Evolutionary conservation across 1,140 invertebrate genomes (phyloP), one percentile per base, ranked within the genome.

Genomic region (Halictus rubicundus): DNA sequence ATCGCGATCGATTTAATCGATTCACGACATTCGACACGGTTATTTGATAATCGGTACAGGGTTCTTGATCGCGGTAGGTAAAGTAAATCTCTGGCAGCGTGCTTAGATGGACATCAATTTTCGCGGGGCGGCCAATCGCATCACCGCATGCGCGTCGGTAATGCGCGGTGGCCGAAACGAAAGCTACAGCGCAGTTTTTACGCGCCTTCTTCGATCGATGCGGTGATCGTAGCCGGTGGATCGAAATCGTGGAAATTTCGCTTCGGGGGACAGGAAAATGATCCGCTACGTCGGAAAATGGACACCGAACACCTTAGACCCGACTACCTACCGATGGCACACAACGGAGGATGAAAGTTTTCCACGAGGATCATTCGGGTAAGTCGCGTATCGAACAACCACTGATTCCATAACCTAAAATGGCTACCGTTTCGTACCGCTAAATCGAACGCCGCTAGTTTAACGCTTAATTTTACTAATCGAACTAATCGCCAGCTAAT

Each of bases 201-300:
- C 64, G 64, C 64, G 64, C 64, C 12, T 66, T 46, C n/a, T 65
- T 66, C 64, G 64, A 66, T 66, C 64, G 39, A 19, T n/a, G 19
- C 10, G 63, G 6, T 2, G 63, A 64, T 64, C 63, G 4, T 4
- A 7, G 32, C 21, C 39, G 39, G 63, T 42, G 63, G 64, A 66
- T 66, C 64, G 39, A 46, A 23, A 19, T 66, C 23, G n/a, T 25
- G 14, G 9, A 66, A 25, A 66, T 46, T 6, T 12, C 16, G 12
- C 16, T 1, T 25, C 39, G 14, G 5, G 0, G 0, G 10, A 4
- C 21, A n/a, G 7, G 12, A 25, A 46, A 25, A 39, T 25, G 64
- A 8, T 66, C 3, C n/a, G 10, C 3, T 1, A 12, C 9, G n/a
- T 9, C 10, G 37, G 9, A 14, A 10, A 21, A 42, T 4, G 9